phyloP scores from a whole-genome alignment of 2,888 invertebrate genomes.

The Leucoptera coffeella region DNA sequence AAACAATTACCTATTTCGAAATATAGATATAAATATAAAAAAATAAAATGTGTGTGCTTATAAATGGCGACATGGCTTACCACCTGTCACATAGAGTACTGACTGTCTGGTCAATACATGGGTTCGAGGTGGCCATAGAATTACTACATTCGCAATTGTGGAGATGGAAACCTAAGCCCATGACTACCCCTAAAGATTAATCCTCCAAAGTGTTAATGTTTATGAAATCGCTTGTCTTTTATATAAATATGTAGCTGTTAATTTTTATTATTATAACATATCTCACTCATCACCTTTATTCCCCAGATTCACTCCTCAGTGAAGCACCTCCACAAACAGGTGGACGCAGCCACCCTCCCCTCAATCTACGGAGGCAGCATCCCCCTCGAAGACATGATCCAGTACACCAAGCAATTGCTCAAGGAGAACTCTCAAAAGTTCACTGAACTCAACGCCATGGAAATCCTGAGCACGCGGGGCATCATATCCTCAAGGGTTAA shows the following conservation, averaged over 20 bases:
- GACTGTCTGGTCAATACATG: no score
- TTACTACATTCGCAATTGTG: no score
- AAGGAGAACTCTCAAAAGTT: conserved; percentile 52
- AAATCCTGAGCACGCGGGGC: conserved; percentile 58
- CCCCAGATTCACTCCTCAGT: conserved; percentile 53
- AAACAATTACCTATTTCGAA: no score
- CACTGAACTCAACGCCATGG: conserved; percentile 58
- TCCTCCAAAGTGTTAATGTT: no score
- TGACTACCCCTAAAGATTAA: no score
- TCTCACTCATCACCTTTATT: conserved; percentile 1
- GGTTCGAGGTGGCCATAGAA: no score
- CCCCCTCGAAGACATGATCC: conserved; percentile 65
- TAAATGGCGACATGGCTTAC: no score
- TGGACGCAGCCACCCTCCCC: conserved; percentile 62
- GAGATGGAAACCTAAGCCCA: no score
- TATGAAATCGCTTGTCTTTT: no score
- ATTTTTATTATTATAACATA: background rate
- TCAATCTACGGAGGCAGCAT: conserved; percentile 66
- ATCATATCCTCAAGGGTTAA: conserved; percentile 22
- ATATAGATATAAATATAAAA: no score
- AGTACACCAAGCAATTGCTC: conserved; percentile 59
- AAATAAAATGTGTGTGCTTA: no score
- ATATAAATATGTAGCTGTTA: background rate
- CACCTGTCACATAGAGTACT: no score
- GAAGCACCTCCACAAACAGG: conserved; percentile 50